Conservation (phyloP, 1,140 invertebrate species). For the Drosophila kohkoa region DNA sequence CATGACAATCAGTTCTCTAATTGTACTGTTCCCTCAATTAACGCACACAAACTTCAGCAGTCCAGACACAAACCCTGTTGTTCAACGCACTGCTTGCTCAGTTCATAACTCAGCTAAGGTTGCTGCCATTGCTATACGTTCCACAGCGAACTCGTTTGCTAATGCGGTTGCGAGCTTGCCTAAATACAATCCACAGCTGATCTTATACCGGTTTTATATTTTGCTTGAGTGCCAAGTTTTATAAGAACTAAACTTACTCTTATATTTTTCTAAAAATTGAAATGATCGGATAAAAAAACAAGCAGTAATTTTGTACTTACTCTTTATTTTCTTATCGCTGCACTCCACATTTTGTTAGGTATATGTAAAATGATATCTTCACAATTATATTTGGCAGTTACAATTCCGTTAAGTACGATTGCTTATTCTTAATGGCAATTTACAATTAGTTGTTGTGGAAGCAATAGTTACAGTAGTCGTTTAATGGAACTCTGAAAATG, state of each 20-base stretch:
- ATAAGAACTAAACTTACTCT: not conserved
- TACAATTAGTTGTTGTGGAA: slow-evolving; percentile 47
- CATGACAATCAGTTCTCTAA: not conserved
- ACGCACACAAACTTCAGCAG: slow-evolving; percentile 3
- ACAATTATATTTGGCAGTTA: slow-evolving; percentile 34
- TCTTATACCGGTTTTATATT: not conserved
- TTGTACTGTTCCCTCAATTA: not conserved
- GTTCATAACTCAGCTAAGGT: slow-evolving; percentile 10
- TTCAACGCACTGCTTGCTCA: slow-evolving; percentile 2
- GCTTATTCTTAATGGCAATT: slow-evolving; percentile 53
- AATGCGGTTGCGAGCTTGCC: slow-evolving; percentile 3
- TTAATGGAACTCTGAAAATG: slow-evolving; percentile 44
- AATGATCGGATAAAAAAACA: not conserved
- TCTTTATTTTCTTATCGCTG: slow-evolving; percentile 29
- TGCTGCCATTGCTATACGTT: slow-evolving; percentile 7
- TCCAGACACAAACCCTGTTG: slow-evolving; percentile 21
- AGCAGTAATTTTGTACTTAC: slow-evolving; percentile 17
- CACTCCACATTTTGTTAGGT: slow-evolving; percentile 31
- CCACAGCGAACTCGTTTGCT: slow-evolving; percentile 1
- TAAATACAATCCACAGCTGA: slow-evolving; percentile 30
- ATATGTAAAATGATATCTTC: slow-evolving; percentile 30
- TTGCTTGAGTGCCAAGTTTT: not conserved
- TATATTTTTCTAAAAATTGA: not conserved
- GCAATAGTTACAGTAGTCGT: slow-evolving; percentile 54
- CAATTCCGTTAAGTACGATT: slow-evolving; percentile 22